Conservation (phyloP, 1,140 invertebrate genomes). For the Phortica variegata region DNA sequence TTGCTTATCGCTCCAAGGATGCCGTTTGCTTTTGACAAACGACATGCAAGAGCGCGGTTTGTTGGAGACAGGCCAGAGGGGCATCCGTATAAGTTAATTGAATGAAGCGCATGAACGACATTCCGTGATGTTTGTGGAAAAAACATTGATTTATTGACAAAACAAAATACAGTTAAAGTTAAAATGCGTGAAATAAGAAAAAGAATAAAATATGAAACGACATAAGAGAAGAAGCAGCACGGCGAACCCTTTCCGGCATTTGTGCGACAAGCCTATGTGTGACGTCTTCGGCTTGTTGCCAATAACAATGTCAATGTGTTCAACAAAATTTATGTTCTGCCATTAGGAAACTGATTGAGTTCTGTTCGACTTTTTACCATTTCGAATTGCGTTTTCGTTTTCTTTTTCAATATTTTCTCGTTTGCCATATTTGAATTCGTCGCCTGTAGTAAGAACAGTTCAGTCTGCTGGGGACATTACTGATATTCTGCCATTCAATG, state of each 20-base stretch:
- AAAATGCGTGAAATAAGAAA: constrained; percentile 2
- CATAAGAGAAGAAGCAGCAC: constrained; percentile 26
- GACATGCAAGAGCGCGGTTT: neutral
- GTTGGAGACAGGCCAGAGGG: constrained; percentile 21
- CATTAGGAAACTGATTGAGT: constrained; percentile 51
- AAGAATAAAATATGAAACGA: constrained; percentile 21
- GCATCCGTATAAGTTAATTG: too few species aligned
- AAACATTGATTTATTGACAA: constrained; percentile 55
- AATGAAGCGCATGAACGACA: too few species aligned
- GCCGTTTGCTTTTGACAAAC: constrained; percentile 10
- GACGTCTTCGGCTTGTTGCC: constrained; percentile 16
- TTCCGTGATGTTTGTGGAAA: constrained; percentile 43
- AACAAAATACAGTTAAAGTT: too few species aligned
- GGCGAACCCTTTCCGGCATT: constrained; percentile 21
- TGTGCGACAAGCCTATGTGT: constrained; percentile 7
- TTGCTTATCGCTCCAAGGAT: constrained; percentile 45
- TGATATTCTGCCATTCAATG: too few species aligned
- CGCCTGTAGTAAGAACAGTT: too few species aligned
- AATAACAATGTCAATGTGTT: too few species aligned
- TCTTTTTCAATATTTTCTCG: too few species aligned
- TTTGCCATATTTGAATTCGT: too few species aligned
- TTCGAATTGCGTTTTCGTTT: too few species aligned
- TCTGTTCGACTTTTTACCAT: too few species aligned
- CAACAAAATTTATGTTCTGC: constrained; percentile 50
- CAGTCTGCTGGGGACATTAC: too few species aligned